Evolutionary conservation across 1,140 invertebrate genomes (phyloP).

Genomic region (Drosophila sturtevanti): DNA sequence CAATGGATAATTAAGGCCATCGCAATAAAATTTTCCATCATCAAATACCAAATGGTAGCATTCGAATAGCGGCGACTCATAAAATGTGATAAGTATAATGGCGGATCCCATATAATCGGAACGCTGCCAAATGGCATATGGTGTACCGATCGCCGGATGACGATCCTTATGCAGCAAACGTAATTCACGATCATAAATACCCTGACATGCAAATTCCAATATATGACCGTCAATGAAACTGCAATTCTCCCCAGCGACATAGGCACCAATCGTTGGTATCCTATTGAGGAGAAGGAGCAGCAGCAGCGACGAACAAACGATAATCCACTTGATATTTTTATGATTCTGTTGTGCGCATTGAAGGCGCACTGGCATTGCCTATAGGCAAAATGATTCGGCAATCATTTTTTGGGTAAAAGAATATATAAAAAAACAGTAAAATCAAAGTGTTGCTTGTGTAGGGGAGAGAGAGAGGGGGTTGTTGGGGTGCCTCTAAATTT

Average conservation of each 20-base stretch:
- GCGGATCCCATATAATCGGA: slow-evolving; percentile 34
- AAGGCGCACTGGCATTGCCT: slow-evolving; percentile 71
- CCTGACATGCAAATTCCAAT: slow-evolving; percentile 55
- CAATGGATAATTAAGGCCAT: slow-evolving; percentile 45
- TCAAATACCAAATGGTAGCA: slow-evolving; percentile 47
- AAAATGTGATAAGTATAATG: slow-evolving; percentile 55
- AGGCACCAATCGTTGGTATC: slow-evolving; percentile 13
- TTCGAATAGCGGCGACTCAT: slow-evolving; percentile 51
- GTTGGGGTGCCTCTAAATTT: background rate
- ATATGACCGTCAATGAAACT: slow-evolving; percentile 55
- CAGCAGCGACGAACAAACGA: slow-evolving; percentile 41
- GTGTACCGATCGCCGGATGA: slow-evolving; percentile 39
- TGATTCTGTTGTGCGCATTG: slow-evolving; percentile 48
- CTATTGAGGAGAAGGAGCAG: slow-evolving; percentile 35
- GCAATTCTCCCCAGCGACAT: slow-evolving; percentile 31
- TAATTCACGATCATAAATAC: slow-evolving; percentile 34
- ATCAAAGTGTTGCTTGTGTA: slow-evolving; percentile 1
- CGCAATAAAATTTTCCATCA: slow-evolving; percentile 49
- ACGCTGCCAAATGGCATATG: slow-evolving; percentile 60
- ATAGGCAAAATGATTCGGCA: slow-evolving; percentile 60
- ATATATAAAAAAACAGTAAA: slow-evolving; percentile 42
- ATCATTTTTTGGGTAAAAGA: slow-evolving; percentile 66
- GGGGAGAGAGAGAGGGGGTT: background rate
- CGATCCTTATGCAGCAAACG: slow-evolving; percentile 57
- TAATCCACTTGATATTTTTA: slow-evolving; percentile 54